Conservation (phyloP, 1,140 invertebrate species). For the Penaeus indicus region DNA sequence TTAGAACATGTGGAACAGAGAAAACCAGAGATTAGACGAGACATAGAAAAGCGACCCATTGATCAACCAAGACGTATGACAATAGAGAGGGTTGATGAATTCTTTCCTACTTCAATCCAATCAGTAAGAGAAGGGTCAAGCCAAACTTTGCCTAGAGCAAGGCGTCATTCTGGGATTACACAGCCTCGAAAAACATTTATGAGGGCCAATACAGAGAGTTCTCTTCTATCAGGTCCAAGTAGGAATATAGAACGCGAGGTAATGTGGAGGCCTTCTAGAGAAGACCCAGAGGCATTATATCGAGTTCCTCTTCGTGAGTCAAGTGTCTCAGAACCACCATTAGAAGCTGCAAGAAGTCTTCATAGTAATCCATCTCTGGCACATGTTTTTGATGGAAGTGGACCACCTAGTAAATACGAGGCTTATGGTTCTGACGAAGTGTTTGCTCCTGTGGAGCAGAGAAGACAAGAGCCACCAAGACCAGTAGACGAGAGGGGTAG, state of each 20-base stretch:
- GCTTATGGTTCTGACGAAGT: slow-evolving; percentile 52
- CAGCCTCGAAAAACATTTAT: slow-evolving; percentile 39
- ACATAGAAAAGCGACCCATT: neutral
- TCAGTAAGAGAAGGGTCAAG: slow-evolving; percentile 45
- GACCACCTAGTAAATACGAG: slow-evolving; percentile 13
- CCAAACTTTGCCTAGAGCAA: slow-evolving; percentile 53
- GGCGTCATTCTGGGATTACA: slow-evolving; percentile 30
- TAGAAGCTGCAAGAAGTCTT: slow-evolving; percentile 33
- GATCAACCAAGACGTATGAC: neutral
- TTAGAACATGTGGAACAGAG: slow-evolving; percentile 53
- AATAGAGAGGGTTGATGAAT: neutral
- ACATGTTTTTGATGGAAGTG: slow-evolving; percentile 29
- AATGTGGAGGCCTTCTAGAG: slow-evolving; percentile 51
- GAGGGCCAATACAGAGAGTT: slow-evolving; percentile 56
- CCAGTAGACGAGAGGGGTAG: slow-evolving; percentile 5
- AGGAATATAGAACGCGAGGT: slow-evolving; percentile 17
- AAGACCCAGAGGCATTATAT: slow-evolving; percentile 36
- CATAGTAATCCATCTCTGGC: slow-evolving; percentile 22
- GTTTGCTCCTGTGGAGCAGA: slow-evolving; percentile 54
- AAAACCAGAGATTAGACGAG: slow-evolving; percentile 32
- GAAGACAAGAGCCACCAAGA: slow-evolving; percentile 10
- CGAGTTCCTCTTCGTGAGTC: slow-evolving; percentile 37
- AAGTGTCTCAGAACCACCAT: slow-evolving; percentile 29
- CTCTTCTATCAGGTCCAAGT: slow-evolving; percentile 41
- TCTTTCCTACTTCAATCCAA: slow-evolving; percentile 18